These are phyloP conservation scores for Osmerus mordax DNA, from an alignment of 2,113 vertebrate species.

Conservation along the genomic window DNA sequence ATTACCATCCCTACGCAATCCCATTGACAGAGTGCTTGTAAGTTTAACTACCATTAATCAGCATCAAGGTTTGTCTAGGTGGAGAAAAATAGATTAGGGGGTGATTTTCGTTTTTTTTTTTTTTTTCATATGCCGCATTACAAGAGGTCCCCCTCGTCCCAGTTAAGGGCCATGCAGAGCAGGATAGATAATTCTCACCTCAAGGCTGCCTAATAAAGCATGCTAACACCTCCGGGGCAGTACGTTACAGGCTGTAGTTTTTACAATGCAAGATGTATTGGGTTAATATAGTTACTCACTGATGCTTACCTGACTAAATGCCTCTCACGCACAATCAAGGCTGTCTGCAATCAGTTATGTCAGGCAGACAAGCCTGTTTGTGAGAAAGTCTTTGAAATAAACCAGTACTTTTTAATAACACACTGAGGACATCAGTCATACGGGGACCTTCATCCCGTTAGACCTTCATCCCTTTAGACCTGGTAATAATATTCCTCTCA, in stretches of 20 bases:
- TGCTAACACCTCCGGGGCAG: constrained; percentile 89
- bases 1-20: constrained; percentile 79
- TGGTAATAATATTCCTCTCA: constrained; percentile 26
- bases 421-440: constrained; percentile 53
- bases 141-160: constrained; percentile 79
- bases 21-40: constrained; percentile 77
- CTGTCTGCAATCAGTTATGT: constrained; percentile 85
- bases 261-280: constrained; percentile 99
- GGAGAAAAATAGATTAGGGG: constrained; percentile 80
- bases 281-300: constrained; percentile 97
- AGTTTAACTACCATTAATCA: constrained; percentile 76
- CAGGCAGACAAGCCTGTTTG: constrained; percentile 43
- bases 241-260: constrained; percentile 96
- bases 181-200: constrained; percentile 95
- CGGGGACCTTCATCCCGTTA: constrained; percentile 34
- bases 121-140: constrained; percentile 69
- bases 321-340: constrained; percentile 86
- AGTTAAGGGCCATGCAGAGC: constrained; percentile 81
- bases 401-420: constrained; percentile 51
- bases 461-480: constrained; percentile 12
- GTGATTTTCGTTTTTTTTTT: constrained; percentile 58
- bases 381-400: constrained; percentile 58
- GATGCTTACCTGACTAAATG: constrained; percentile 99
- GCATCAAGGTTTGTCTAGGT: constrained; percentile 82
- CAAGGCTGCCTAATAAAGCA: constrained; percentile 98